Base-by-base conservation (phyloP, 2,797 vertebrate species). In the Coccyzus lansbergi region DNA sequence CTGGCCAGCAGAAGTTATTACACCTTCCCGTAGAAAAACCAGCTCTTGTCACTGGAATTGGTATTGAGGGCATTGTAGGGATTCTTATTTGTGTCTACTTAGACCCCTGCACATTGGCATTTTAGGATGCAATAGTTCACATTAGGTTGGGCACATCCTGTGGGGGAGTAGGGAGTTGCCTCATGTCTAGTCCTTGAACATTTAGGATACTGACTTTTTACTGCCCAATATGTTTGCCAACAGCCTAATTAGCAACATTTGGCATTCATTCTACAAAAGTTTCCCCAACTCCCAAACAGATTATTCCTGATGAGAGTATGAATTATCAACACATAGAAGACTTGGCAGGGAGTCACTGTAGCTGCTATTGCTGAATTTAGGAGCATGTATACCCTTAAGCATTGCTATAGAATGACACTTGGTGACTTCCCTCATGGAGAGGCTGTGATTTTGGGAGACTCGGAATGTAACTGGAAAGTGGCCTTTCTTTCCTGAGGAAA, bases 291-390 rank as follows among this genome's bases (percentile, higher is more conserved):
- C 92, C 90, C 91, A 89, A 10, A 83, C 15, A 87, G 92, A 93
- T 95, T 91, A 89, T 91, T 95, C 86, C 71, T 92, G 81, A 94
- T 70, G 40, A 96, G 75, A 42, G 9, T 60, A 88, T 94, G 80
- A 92, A 93, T 93, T 92, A 87, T 94, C 38, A 10, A 42, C 48
- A 7, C 18, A 36, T 58, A 71, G 75, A 70, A 92, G 42, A 18
- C 59, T 94, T 94, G 90, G 82, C 86, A 77, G 65, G 26, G 77
- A 36, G 53, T 38, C 44, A 25, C 56, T 88, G 15, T 86, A 77
- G 83, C 64, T 90, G 81, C 86, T 81, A 0, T 67, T 81, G 21
- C 63, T 84, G 75, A 55, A 24, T 85, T 46, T 63, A 74, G 42
- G 62, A 83, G 17, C 9, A 0, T 21, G 20, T n/a, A 12, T 53